Evolutionary conservation across 2,797 vertebrate species (phyloP), one percentile per base, ranked within the genome.

Genomic region (Trachops cirrhosus): DNA sequence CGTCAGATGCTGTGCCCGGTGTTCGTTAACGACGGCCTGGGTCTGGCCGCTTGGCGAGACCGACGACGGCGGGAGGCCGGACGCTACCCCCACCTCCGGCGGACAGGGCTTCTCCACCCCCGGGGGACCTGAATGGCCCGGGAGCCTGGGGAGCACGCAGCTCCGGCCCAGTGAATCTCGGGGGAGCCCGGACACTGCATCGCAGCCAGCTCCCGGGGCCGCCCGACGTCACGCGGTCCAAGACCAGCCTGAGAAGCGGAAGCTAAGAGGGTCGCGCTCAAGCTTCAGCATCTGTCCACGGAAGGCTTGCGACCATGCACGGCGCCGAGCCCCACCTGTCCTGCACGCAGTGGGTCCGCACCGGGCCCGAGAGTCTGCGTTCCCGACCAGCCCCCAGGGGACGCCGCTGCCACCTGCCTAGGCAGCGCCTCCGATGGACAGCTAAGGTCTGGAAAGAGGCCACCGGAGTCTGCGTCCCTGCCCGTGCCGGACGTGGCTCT

Each of bases 281-380:
- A 5, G 34, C 18, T 1, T 11, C 4, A 3, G 44, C 3, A 4
- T 6, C 4, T 3, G 6, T 26, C 62, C 6, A 0, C 0, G 26
- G 2, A 9, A 16, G 12, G 29, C 46, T 18, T 9, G 16, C 1
- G 4, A 11, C 32, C 24, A 26, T 29, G 16, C 1, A 2, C 19
- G 24, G 3, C 15, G 14, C 77, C 2, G 41, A 34, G 83, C 0
- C 1, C n/a, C 2, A 0, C 12, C 22, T 39, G 24, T 4, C 67
- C 26, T 7, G 10, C 22, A 34, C 7, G 4, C n/a, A 19, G 0
- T 8, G 22, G 44, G 44, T 62, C 52, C 6, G 52, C 24, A 22
- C 86, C 16, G 44, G 32, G 34, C n/a, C 39, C 2, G 11, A 68
- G 67, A 50, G 8, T 2, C 1, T 10, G 52, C 34, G 48, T n/a